These are phyloP conservation scores for Eunapius fragilis DNA, from an alignment of 37 sponge, comb jelly and placozoan species.

Conservation along the genomic window DNA sequence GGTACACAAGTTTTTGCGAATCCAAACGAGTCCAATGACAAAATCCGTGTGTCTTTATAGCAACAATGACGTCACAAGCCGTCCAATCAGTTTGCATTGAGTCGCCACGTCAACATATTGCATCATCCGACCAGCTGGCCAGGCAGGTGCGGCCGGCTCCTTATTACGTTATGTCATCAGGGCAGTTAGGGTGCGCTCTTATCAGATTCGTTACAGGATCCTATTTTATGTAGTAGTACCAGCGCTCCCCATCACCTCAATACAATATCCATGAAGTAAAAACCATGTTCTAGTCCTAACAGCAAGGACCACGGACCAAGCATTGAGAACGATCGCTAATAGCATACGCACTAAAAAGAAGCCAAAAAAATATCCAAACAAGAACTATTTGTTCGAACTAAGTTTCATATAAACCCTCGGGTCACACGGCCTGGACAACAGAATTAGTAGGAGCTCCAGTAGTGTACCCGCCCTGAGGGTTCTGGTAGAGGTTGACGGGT, in stretches of 20 bases:
- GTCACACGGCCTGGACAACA: neutral
- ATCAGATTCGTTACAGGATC: too few species aligned
- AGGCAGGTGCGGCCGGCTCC: too few species aligned
- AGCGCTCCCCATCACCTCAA: too few species aligned
- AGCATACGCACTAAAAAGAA: neutral
- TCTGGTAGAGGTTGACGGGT: slow-evolving; percentile 69
- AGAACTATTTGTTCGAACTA: neutral
- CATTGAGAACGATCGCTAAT: neutral
- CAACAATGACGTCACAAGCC: neutral
- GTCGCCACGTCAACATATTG: neutral
- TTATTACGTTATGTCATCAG: too few species aligned
- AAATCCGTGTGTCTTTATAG: neutral
- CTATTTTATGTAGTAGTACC: too few species aligned
- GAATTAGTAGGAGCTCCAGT: neutral
- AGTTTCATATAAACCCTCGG: neutral
- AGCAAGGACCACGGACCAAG: too few species aligned
- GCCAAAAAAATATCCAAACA: neutral
- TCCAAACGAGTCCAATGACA: neutral
- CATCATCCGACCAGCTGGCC: neutral
- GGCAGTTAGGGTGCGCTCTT: neutral
- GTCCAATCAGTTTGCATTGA: neutral
- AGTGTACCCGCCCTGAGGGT: slow-evolving; percentile 16
- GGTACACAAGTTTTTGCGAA: neutral
- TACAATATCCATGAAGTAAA: too few species aligned
- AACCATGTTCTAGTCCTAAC: too few species aligned